Evolutionary conservation across 64 coral and sea anemone species (phyloP).

Genomic region (Acropora yongei): DNA sequence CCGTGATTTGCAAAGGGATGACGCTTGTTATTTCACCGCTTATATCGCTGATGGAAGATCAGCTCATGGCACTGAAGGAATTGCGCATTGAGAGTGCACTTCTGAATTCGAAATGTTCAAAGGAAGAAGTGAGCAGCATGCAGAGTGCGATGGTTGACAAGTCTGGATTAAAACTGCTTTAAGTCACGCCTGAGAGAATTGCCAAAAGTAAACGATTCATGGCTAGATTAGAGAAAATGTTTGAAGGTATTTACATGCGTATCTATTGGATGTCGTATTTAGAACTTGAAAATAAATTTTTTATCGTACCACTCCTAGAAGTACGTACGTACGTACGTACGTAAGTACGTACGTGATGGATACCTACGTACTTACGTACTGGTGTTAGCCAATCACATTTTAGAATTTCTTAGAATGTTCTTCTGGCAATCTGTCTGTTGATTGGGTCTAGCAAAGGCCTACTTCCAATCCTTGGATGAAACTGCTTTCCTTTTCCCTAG

Average conservation of each 20-base stretch:
- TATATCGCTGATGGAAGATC: slow-evolving; percentile 94
- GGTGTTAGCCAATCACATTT: too few relatives aligned
- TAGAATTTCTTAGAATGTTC: too few relatives aligned
- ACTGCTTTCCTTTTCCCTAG: too few relatives aligned
- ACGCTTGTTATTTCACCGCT: slow-evolving; percentile 93
- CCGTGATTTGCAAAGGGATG: slow-evolving; percentile 83
- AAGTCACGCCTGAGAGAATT: slow-evolving; percentile 97
- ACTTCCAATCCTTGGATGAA: too few relatives aligned
- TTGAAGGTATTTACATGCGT: slow-evolving; percentile 56
- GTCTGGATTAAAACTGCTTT: slow-evolving; percentile 83
- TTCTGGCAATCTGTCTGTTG: too few relatives aligned
- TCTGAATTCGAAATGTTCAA: slow-evolving; percentile 80
- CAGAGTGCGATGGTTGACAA: slow-evolving; percentile 79
- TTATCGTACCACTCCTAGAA: too few relatives aligned
- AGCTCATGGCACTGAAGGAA: slow-evolving; percentile 86
- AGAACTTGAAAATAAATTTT: too few relatives aligned
- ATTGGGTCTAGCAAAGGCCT: too few relatives aligned
- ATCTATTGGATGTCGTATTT: too few relatives aligned
- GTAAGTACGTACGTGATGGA: too few relatives aligned
- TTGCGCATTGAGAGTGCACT: slow-evolving; percentile 60
- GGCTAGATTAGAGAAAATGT: slow-evolving; percentile 90
- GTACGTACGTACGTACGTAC: too few relatives aligned
- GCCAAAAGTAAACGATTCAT: slow-evolving; percentile 95
- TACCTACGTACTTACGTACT: too few relatives aligned
- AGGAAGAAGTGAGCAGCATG: slow-evolving; percentile 81